Evolutionary conservation across 1,140 invertebrate genomes (phyloP), one percentile per base, ranked within the genome.

Genomic region (Stegodyphus mimosarum): DNA sequence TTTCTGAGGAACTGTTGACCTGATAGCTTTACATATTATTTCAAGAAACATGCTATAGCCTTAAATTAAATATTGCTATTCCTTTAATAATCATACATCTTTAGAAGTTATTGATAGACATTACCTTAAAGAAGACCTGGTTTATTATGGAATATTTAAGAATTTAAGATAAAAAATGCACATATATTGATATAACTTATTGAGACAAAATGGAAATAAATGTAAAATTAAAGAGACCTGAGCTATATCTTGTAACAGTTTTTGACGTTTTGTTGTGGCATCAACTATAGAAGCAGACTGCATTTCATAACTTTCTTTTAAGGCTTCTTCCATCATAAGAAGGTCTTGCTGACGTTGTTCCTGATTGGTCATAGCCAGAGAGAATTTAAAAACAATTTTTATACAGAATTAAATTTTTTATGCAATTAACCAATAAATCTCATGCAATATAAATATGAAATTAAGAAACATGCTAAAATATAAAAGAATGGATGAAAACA

Each of bases 311-410:
- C 75, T 86, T 66, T 80, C 70, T 55, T 80, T 74, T 11, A 86
- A 48, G 17, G 71, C 77, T 77, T 86, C 76, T 75, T 86, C 84
- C 84, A 86, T 86, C 6, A 72, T 48, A 51, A 79, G 7, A n/a
- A 86, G 53, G 17, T 86, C 84, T 51, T 74, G 49, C 60, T 74
- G 74, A 11, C 77, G 17, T 69, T 60, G 48, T 69, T 86, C 84
- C 84, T 86, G 48, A 49, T 18, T 52, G 1, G 33, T 49, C 18
- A 49, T 2, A 60, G 15, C 15, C 15, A 10, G 0, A 60, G 5
- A 60, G 55, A 60, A 60, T 60, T 10, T 10, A 60, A 60, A 7
- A 60, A 60, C 15, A 60, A 60, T 60, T 10, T 1, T 10, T 10
- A 10, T 10, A 60, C 0, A 15, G 55, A 60, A 10, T 60, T 9